phyloP scores from a whole-genome alignment of 1,140 invertebrate species.

The Trichonephila clavata region DNA sequence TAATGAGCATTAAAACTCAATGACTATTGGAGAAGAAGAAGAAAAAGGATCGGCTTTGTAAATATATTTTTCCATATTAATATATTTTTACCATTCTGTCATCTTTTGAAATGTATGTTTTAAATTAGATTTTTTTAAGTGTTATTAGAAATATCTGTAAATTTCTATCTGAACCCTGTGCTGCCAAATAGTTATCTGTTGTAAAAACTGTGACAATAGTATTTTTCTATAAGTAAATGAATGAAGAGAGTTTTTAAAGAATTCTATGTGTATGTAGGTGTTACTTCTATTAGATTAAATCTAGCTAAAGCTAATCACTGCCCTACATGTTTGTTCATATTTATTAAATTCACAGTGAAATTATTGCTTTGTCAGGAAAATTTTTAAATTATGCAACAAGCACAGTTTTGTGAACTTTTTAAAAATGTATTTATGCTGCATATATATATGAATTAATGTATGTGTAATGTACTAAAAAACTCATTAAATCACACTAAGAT shows the following conservation, averaged over 20 bases:
- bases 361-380: neutral
- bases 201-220: neutral
- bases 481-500: neutral
- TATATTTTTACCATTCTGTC: no score
- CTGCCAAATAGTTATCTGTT: slow-evolving; percentile 52
- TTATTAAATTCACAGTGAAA: neutral
- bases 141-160: neutral
- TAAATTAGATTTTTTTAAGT: neutral
- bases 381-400: neutral
- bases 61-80: no score
- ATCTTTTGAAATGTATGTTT: no score
- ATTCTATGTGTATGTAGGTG: neutral
- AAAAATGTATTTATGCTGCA: neutral
- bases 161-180: neutral
- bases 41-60: no score
- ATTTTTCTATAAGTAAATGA: neutral
- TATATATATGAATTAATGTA: neutral
- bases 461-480: neutral
- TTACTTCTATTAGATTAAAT: neutral
- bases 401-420: neutral
- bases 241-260: neutral
- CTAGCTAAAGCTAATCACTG: slow-evolving; percentile 38
- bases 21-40: no score
- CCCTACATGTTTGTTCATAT: neutral
- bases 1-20: no score